phyloP scores from a whole-genome alignment of 2,113 vertebrate genomes.

The Hoplias malabaricus region DNA sequence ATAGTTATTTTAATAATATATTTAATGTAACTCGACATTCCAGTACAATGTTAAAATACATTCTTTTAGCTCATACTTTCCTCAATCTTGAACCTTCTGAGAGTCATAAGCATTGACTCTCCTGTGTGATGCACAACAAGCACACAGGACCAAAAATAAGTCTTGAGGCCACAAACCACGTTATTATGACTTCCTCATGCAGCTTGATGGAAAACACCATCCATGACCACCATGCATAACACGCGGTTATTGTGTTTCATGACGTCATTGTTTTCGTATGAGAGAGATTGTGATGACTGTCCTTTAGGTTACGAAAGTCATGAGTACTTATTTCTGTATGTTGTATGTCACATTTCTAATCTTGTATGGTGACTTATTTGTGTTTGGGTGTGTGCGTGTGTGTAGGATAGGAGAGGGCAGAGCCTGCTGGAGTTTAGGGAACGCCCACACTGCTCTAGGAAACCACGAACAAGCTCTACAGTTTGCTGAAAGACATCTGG shows the following conservation, averaged over 20 bases:
- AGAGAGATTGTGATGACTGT: background rate
- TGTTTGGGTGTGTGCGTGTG: background rate
- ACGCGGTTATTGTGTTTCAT: background rate
- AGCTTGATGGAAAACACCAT: background rate
- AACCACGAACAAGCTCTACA: constrained; percentile 92
- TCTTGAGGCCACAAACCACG: background rate
- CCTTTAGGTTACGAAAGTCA: background rate
- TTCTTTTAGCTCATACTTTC: too few relatives aligned
- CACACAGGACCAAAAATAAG: background rate
- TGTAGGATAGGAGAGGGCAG: constrained; percentile 49
- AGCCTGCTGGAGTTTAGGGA: constrained; percentile 89
- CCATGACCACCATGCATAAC: background rate
- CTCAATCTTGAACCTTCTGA: too few relatives aligned
- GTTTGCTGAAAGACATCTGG: constrained; percentile 93
- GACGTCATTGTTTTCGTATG: background rate
- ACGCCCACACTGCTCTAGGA: constrained; percentile 94
- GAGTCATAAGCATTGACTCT: too few relatives aligned
- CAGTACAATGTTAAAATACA: too few relatives aligned
- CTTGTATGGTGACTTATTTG: background rate
- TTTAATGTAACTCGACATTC: too few relatives aligned
- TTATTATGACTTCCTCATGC: background rate
- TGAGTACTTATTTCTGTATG: background rate
- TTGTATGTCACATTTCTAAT: background rate
- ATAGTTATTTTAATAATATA: too few relatives aligned
- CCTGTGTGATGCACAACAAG: background rate